Evolutionary conservation across 2,888 invertebrate genomes (phyloP), one percentile per base, ranked within the genome.

Genomic region (Eudasyphora cyanicolor): DNA sequence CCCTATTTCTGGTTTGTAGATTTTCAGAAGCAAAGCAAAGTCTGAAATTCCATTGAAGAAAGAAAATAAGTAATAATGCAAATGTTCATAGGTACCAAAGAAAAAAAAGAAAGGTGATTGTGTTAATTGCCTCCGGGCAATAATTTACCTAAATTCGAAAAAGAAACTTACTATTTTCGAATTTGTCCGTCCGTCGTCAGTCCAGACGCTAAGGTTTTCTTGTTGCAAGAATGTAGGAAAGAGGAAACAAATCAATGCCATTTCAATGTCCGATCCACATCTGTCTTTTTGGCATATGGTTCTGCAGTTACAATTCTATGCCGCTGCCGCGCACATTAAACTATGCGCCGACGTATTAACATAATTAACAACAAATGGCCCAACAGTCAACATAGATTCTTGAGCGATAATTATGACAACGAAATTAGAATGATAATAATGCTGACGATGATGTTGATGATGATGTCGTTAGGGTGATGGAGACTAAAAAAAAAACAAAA

Each of bases 361-460:
- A 70, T 35, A 69, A 81, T 77, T 19, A 49, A 76, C 32, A 81
- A n/a, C 42, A 10, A 62, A 71, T 71, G 78, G 19, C 49, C 64
- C 35, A 60, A n/a, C n/a, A 78, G 24, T 51, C 51, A 62, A 60
- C 29, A 60, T 35, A 77, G 75, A 62, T 75, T 78, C 74, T 75
- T 35, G 51, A 27, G 35, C 24, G 19, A 73, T 81, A 81, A 81
- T 76, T 70, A 80, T 54, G 64, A 17, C 54, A 38, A n/a, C 12
- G 71, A 80, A 76, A 60, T 60, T 60, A 60, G 49, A 35, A 60
- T 29, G 24, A 73, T 57, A 14, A 64, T 54, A 42, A 64, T 35
- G 76, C 24, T 76, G 81, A 51, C 45, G 69, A 49, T 45, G 45
- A 5, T 35, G 24, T 1, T 64, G 62, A 12, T 17, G 2, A 49